phyloP scores from a whole-genome alignment of 30 jellyfish, hydroid and myxozoan species.

The Turritopsis rubra region DNA sequence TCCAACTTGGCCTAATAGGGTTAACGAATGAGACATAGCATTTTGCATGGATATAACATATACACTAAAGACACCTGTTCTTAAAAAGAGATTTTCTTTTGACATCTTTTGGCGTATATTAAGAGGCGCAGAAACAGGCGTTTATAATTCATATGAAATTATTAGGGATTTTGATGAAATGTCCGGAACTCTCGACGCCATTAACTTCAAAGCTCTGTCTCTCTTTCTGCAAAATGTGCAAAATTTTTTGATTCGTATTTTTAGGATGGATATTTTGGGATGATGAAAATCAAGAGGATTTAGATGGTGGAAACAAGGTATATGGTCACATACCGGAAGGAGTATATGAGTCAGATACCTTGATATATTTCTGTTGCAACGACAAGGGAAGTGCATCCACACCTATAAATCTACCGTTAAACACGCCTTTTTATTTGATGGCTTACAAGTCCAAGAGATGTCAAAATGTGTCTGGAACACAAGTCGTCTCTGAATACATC shows the following conservation, averaged over 20 bases:
- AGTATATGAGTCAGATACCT: slow-evolving; percentile 72
- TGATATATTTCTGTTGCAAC: slow-evolving; percentile 80
- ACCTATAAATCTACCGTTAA: slow-evolving; percentile 59
- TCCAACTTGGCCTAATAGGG: no score
- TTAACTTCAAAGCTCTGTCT: no score
- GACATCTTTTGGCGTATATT: no score
- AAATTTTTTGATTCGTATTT: background rate
- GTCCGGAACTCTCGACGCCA: no score
- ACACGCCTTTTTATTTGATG: slow-evolving; percentile 55
- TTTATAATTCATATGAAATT: no score
- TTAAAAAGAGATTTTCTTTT: no score
- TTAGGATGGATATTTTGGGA: slow-evolving; percentile 96
- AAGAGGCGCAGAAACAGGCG: no score
- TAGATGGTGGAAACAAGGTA: slow-evolving; percentile 52
- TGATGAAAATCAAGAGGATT: slow-evolving; percentile 71
- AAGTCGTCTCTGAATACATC: slow-evolving; percentile 43
- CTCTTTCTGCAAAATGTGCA: background rate
- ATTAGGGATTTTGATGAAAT: background rate
- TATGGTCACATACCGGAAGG: slow-evolving; percentile 78
- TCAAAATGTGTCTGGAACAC: slow-evolving; percentile 64
- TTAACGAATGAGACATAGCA: no score
- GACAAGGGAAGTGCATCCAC: slow-evolving; percentile 62
- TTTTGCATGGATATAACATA: no score
- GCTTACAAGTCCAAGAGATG: slow-evolving; percentile 76
- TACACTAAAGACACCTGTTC: no score